Evolutionary conservation across 2,888 invertebrate species (phyloP), one percentile per base, ranked within the genome.

Genomic region (Helleia helle): DNA sequence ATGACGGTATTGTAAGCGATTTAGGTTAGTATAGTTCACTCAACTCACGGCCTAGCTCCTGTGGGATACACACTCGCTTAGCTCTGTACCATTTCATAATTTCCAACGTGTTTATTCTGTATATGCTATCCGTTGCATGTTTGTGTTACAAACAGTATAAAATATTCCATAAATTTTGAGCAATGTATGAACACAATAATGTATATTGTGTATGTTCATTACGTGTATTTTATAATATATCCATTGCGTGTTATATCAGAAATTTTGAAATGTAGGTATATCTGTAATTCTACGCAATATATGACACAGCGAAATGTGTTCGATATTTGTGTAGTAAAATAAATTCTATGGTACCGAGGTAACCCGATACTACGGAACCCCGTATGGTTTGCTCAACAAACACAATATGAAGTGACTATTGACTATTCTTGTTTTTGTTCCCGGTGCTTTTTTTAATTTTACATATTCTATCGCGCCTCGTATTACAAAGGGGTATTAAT

Each of bases 331-430:
- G 40, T 48, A 40, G 46, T 49, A 44, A 36, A 37, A 41, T 47
- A 41, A 42, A 44, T 53, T 41, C 40, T 40, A 43, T 62, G 47
- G 60, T 65, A 51, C 42, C 42, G 48, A 50, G 46, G 83, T 69
- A 77, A 80, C 68, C 47, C 53, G 72, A 81, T 73, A 80, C 71
- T 61, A 62, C 70, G 65, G 71, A 77, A 72, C 71, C 70, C 71
- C 71, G 62, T 71, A 71, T 65, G 76, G 79, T 76, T 79, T 77
- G 68, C 71, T 71, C 71, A 66, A 65, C 67, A 81, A 80, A 81
- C 76, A 80, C 73, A 79, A 77, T 74, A 76, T 76, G 80, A 75
- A 83, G 80, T 77, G 81, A 75, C 80, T 83, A 81, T 83, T 80
- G 83, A 83, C 81, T 83, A 79, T 79, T 80, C 72, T 62, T 66